A percentile compares a stretch with the other conserved stretches of the same genome.
Evolutionary conservation across 2,113 vertebrate genomes (phyloP).

Genomic region (Zeus faber): DNA sequence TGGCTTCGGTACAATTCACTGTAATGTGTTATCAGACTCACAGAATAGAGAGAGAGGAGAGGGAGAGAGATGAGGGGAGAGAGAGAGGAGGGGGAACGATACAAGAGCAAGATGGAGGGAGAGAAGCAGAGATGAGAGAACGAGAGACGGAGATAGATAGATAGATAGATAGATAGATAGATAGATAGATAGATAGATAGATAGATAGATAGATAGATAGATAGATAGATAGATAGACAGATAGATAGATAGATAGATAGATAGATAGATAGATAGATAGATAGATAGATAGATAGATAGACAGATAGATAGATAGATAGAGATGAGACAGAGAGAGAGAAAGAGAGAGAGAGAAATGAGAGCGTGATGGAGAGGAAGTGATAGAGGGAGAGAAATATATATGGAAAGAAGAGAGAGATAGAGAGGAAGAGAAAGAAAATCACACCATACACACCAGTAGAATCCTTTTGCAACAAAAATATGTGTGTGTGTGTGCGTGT

Average conservation of each 20-base stretch:
- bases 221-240: too few relatives aligned
- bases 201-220: neutral
- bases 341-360: neutral
- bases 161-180: neutral
- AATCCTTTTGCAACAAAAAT: too few relatives aligned
- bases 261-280: too few relatives aligned
- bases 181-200: neutral
- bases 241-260: neutral
- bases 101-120: neutral
- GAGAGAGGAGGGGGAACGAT: constrained; percentile 5
- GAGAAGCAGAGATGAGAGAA: neutral
- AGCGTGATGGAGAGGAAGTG: too few relatives aligned
- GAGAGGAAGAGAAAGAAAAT: too few relatives aligned
- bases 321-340: neutral
- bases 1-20: neutral
- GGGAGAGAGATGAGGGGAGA: constrained; percentile 20
- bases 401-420: too few relatives aligned
- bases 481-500: too few relatives aligned
- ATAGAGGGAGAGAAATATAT: neutral
- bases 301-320: neutral
- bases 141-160: neutral
- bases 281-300: too few relatives aligned
- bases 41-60: constrained; percentile 10
- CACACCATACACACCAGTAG: too few relatives aligned
- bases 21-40: neutral